Conservation (phyloP, 2,888 invertebrate species). For the Galeopsomyia nigrocyanea region DNA sequence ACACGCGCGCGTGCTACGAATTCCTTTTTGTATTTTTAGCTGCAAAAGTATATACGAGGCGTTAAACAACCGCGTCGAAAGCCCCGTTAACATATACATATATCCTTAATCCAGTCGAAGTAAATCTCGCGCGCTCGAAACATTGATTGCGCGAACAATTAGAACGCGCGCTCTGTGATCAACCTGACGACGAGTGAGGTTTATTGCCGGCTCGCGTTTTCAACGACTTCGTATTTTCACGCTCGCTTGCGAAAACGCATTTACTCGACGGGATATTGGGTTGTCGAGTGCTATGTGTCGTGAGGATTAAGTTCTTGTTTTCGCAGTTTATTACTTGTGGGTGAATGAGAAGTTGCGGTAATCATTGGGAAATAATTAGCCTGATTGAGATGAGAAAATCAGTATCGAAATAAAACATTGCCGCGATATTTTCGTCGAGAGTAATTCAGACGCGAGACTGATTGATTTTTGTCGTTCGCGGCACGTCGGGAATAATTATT, state of each 20-base stretch:
- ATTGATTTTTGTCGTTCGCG: conserved; percentile 54
- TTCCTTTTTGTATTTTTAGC: conserved; percentile 46
- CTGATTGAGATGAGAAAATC: background rate
- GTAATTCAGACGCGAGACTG: conserved; percentile 51
- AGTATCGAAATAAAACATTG: background rate
- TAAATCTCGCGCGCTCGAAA: conserved; percentile 15
- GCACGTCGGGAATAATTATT: conserved; percentile 59
- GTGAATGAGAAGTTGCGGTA: no score
- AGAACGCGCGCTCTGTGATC: no score
- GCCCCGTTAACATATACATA: background rate
- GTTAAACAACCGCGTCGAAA: background rate
- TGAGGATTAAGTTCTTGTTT: no score
- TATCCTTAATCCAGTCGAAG: conserved; percentile 18
- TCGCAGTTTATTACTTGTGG: no score
- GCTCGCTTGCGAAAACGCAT: no score
- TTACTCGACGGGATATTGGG: no score
- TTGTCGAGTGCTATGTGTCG: no score
- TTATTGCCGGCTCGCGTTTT: no score
- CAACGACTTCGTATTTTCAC: no score
- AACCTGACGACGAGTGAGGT: no score
- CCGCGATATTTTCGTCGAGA: conserved; percentile 30
- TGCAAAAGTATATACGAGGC: background rate
- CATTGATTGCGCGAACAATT: conserved; percentile 25
- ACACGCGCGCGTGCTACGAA: conserved; percentile 28
- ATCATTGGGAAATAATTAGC: conserved; percentile 30